Evolutionary conservation across 2,797 vertebrate species (phyloP).

Genomic region (Lateolabrax maculatus): DNA sequence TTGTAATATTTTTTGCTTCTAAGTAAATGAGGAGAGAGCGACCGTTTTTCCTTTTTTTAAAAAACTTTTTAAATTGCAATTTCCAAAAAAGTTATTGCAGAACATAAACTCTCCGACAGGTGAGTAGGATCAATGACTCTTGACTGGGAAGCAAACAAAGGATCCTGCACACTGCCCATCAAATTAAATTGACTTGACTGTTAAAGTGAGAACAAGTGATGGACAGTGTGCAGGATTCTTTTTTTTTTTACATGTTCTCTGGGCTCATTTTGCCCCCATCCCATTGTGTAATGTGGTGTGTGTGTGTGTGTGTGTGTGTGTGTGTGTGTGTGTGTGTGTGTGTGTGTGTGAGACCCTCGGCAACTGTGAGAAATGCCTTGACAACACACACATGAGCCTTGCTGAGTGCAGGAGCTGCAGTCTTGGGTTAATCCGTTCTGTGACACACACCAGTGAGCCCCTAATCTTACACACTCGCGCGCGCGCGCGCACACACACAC

Average conservation of each 20-base stretch:
- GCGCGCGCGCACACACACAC: slow-evolving; percentile 33
- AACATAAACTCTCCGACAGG: too few species aligned
- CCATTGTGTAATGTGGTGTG: slow-evolving; percentile 28
- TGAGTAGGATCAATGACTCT: not conserved
- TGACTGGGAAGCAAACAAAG: not conserved
- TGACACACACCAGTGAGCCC: slow-evolving; percentile 76
- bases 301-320: too few species aligned
- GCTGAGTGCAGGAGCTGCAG: slow-evolving; percentile 64
- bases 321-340: too few species aligned
- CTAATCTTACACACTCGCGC: slow-evolving; percentile 62
- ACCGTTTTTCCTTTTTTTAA: too few species aligned
- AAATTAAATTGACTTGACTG: not conserved
- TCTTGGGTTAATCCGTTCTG: slow-evolving; percentile 76
- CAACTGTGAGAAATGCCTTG: slow-evolving; percentile 43
- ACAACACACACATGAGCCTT: slow-evolving; percentile 35
- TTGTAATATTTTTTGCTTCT: not conserved
- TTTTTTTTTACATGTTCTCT: too few species aligned
- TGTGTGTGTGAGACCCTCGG: slow-evolving; percentile 30
- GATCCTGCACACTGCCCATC: not conserved
- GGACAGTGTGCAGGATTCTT: not conserved
- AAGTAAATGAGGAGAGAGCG: not conserved
- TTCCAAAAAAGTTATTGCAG: too few species aligned
- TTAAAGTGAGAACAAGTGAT: not conserved
- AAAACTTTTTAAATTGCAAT: too few species aligned
- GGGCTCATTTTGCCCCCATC: slow-evolving; percentile 5